Base-by-base conservation (phyloP, 1,140 invertebrate species). In the Acromyrmex heyeri region DNA sequence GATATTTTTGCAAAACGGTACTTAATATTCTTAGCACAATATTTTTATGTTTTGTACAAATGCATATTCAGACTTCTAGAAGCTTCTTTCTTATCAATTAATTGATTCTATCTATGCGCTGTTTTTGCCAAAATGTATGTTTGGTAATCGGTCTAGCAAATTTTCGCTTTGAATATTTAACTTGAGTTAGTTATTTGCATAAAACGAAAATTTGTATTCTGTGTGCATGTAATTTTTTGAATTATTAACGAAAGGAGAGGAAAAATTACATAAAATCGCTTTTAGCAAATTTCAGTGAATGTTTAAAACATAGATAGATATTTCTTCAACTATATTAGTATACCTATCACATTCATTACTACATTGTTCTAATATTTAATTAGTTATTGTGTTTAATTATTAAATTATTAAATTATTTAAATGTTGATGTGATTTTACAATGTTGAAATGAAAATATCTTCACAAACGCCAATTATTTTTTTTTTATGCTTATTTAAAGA, bases 111-210 rank as follows among this genome's bases (percentile, higher is more conserved):
- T 73, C 38, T 83, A 61, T 61, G 55, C 53, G 24, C n/a, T 21
- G 55, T 34, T 48, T 61, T 48, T 61, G 72, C 14, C 16, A 48
- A 83, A 61, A 73, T 73, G 55, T 73, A 73, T 73, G 38, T 73
- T 83, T 83, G 61, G 69, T 75, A 34, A 72, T 48, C 12, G 4
- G 55, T n/a, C 24, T 14, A 44, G 38, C 38, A 44, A 44, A 44
- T 67, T 55, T 57, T 24, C 59, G 4, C n/a, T 10, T 30, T 83
- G 69, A 83, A 83, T 75, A 83, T 75, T 83, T 61, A 83, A 8
- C 27, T 3, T 55, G 38, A 73, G 6, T 27, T 48, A 30, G 24
- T 75, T 61, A 48, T 75, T 83, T 73, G 38, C 79, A 73, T 75
- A 75, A 50, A 61, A 75, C 55, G 30, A 48, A 65, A 48, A n/a